Conservation (phyloP, 2,797 vertebrate genomes). For the Galaxias olidus region DNA sequence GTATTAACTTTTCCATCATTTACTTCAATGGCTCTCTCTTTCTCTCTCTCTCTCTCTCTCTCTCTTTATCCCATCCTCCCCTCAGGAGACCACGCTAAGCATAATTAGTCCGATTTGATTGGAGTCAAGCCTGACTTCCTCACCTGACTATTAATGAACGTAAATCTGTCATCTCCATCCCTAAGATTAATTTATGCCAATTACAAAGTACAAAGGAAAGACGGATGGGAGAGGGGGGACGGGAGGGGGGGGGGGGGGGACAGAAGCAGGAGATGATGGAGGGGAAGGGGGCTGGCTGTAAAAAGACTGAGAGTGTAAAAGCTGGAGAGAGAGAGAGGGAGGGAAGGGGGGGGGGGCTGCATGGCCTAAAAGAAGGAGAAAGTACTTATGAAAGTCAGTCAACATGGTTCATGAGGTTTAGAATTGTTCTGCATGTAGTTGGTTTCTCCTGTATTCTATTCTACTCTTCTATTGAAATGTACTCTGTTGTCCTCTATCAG, state of each 20-base stretch:
- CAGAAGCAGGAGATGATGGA: conserved; percentile 7
- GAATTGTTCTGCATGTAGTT: too few relatives aligned
- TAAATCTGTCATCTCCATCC: conserved; percentile 99
- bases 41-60: conserved; percentile 64
- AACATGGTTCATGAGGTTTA: too few relatives aligned
- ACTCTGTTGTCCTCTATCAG: too few relatives aligned
- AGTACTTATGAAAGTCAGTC: not conserved
- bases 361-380: conserved; percentile 75
- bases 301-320: too few relatives aligned
- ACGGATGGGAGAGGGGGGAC: conserved; percentile 43
- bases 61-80: conserved; percentile 69
- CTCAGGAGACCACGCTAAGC: conserved; percentile 98
- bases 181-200: conserved; percentile 99
- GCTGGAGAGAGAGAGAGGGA: conserved; percentile 11
- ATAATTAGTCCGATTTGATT: conserved; percentile 99
- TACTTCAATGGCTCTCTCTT: conserved; percentile 78
- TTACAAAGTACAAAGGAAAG: conserved; percentile 95
- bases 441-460: too few relatives aligned
- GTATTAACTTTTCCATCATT: not conserved
- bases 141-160: conserved; percentile 99
- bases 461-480: too few relatives aligned
- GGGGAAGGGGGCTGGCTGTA: conserved; percentile 16
- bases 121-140: conserved; percentile 99
- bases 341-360: conserved; percentile 53
- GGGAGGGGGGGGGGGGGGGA: not conserved